A percentile compares a stretch with the other conserved stretches of the same genome.
Evolutionary conservation across 2,888 invertebrate genomes (phyloP).

Genomic region (Agrotis segetum): DNA sequence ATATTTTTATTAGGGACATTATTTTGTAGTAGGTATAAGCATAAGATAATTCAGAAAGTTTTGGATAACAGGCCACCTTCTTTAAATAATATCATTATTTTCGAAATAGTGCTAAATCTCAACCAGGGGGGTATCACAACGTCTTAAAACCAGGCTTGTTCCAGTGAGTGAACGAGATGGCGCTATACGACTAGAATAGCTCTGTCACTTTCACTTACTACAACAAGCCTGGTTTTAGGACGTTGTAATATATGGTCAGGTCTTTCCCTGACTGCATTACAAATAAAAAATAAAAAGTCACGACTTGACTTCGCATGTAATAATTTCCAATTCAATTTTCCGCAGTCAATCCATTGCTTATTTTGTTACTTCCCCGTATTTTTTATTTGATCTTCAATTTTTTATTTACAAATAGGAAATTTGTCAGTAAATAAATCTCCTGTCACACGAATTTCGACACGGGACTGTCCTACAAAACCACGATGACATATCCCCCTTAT

Average conservation of each 20-base stretch:
- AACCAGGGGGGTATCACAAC: too few relatives aligned
- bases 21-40: not conserved
- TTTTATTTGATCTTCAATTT: conserved; percentile 18
- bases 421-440: conserved; percentile 33
- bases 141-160: too few relatives aligned
- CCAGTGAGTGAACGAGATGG: too few relatives aligned
- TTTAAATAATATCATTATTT: too few relatives aligned
- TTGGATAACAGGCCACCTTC: not conserved
- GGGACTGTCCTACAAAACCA: conserved; percentile 25
- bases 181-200: too few relatives aligned
- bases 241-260: too few relatives aligned
- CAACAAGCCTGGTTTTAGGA: too few relatives aligned
- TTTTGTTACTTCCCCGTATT: not conserved
- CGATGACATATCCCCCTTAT: conserved; percentile 19
- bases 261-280: too few relatives aligned
- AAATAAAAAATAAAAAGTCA: not conserved
- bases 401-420: conserved; percentile 9
- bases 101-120: too few relatives aligned
- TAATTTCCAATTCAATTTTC: conserved; percentile 3
- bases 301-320: not conserved
- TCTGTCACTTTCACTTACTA: too few relatives aligned
- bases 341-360: conserved; percentile 8
- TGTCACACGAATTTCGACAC: conserved; percentile 1
- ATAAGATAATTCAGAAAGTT: not conserved
- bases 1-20: not conserved